phyloP scores from a whole-genome alignment of 2,113 vertebrate genomes.

The Eurystomus gularis region DNA sequence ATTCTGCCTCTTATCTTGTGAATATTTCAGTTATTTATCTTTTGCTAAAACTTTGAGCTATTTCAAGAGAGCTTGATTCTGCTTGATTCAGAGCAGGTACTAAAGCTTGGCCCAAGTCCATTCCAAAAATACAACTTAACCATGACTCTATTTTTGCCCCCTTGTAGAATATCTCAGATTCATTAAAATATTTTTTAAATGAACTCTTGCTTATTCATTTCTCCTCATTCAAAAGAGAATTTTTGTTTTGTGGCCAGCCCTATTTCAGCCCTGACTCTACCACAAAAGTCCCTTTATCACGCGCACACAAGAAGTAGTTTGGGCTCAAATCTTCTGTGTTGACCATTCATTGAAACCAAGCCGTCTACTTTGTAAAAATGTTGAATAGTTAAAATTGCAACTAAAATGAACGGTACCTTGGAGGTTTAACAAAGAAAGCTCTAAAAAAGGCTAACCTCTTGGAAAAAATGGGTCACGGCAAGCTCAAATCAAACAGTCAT shows the following conservation, averaged over 20 bases:
- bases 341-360: neutral
- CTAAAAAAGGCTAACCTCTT: neutral
- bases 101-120: neutral
- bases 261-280: neutral
- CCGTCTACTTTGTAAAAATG: neutral
- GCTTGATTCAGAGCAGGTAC: neutral
- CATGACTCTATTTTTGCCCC: neutral
- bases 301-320: neutral
- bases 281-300: neutral
- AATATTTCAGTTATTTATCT: neutral
- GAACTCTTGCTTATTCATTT: neutral
- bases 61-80: neutral
- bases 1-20: neutral
- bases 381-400: slow-evolving; percentile 2
- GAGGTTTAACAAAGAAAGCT: neutral
- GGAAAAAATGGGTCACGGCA: neutral
- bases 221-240: neutral
- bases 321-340: slow-evolving; percentile 10
- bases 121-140: neutral
- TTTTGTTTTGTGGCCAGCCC: neutral
- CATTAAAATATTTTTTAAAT: neutral
- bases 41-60: neutral
- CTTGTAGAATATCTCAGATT: neutral
- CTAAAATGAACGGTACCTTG: neutral
- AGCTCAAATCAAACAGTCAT: neutral